Evolutionary conservation across 2,113 vertebrate genomes (phyloP).

Genomic region (Notothenia coriiceps): DNA sequence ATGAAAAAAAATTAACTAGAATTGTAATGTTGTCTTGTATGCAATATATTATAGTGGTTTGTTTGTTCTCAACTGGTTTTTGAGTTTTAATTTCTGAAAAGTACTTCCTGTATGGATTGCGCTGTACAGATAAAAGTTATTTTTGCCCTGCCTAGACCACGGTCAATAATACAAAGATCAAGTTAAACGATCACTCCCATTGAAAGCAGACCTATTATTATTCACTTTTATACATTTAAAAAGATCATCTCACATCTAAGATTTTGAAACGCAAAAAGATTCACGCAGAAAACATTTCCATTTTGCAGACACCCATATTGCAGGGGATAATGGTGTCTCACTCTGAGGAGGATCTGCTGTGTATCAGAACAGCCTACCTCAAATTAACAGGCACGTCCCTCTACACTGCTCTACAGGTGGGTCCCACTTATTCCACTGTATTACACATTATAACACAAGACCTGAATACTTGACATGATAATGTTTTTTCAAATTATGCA

Average conservation of each 20-base stretch:
- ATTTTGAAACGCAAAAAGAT: background rate
- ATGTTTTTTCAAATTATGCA: background rate
- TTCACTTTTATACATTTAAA: background rate
- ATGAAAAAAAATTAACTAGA: background rate
- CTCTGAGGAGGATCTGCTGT: constrained; percentile 81
- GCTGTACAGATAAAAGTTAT: background rate
- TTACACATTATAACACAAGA: background rate
- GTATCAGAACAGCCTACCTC: constrained; percentile 72
- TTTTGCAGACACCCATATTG: constrained; percentile 57
- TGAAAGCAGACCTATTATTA: background rate
- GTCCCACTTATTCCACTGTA: background rate
- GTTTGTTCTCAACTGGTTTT: background rate
- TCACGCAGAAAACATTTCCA: background rate
- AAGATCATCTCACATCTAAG: background rate
- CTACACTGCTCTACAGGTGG: constrained; percentile 78
- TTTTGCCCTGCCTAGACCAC: too few relatives aligned
- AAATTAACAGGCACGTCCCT: constrained; percentile 78
- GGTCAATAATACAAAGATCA: background rate
- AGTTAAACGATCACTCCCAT: background rate
- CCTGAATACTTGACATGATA: background rate
- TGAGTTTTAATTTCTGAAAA: background rate
- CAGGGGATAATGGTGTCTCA: constrained; percentile 80
- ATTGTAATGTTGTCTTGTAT: background rate
- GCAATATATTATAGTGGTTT: background rate
- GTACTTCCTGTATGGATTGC: background rate